Base-by-base conservation (phyloP, 2,888 invertebrate species). In the Clanis bilineata region DNA sequence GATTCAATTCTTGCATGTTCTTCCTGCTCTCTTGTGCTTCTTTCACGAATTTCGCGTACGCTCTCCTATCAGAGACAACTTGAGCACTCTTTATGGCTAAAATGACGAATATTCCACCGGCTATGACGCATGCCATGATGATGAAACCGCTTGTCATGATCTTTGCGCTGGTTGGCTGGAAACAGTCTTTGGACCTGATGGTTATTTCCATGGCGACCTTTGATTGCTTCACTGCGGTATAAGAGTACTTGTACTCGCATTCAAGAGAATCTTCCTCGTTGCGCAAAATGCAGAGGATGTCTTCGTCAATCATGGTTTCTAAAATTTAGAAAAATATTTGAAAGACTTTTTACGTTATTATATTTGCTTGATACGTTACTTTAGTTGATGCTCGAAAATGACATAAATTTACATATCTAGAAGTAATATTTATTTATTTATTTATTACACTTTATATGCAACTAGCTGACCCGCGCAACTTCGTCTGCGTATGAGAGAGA, bases 1-100 rank as follows among this genome's bases (percentile, higher is more conserved):
- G 95, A 76, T 95, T 95, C 62, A 93, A 69, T 56, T 88, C 83
- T 60, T 87, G 86, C 80, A 85, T 83, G 45, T 86, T 71, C 45
- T 85, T 78, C 58, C 84, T 81, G 55, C 90, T 89, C 58, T 85
- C 85, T 59, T 88, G 76, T 0, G 92, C 89, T 69, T 93, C 90
- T 38, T 87, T 78, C 5, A 83, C 68, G 63, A 94, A 94, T 60
- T 86, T 90, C 0, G 93, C 93, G 65, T 91, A 94, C 0, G 94
- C 94, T 23, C 90, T 76, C 28, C 91, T 90, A 67, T 94, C 94
- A 0, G 92, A 90, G 0, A 86, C 73, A 0, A 90, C 79, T 23
- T 93, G 84, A 0, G 86, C 89, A 57, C 73, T 79, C 74, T 91
- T 92, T 9, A 91, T 63, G 0, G 84, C 69, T 15, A 89, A 64